Conservation (phyloP, 2,888 invertebrate species). For the Tinea trinotella region DNA sequence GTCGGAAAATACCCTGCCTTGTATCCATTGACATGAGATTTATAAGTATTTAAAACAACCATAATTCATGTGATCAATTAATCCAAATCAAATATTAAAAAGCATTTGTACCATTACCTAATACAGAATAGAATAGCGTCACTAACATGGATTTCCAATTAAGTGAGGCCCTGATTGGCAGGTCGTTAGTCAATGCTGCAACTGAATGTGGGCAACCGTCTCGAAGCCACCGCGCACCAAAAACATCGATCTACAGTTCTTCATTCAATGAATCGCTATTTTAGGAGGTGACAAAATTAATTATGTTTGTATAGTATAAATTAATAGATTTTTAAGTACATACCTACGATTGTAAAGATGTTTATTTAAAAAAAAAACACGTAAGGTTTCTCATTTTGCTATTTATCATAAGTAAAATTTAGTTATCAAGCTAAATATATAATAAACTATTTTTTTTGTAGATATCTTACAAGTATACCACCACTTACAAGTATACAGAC, state of each 20-base stretch:
- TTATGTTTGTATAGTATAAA: neutral
- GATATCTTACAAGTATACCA: too few relatives aligned
- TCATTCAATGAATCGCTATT: slow-evolving; percentile 19
- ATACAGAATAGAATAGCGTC: slow-evolving; percentile 48
- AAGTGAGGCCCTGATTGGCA: slow-evolving; percentile 70
- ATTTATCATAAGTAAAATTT: too few relatives aligned
- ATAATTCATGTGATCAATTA: too few relatives aligned
- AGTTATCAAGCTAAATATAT: too few relatives aligned
- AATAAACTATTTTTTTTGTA: too few relatives aligned
- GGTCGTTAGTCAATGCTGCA: slow-evolving; percentile 66
- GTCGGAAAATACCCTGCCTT: too few relatives aligned
- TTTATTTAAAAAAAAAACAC: too few relatives aligned
- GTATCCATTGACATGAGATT: too few relatives aligned
- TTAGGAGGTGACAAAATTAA: slow-evolving; percentile 9
- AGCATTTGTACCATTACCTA: slow-evolving; percentile 57
- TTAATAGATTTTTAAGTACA: slow-evolving; percentile 12
- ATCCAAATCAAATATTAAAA: neutral
- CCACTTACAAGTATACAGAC: too few relatives aligned
- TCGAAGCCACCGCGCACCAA: slow-evolving; percentile 18
- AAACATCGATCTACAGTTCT: slow-evolving; percentile 14
- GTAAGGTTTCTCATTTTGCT: too few relatives aligned
- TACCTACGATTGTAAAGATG: too few relatives aligned
- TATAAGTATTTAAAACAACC: slow-evolving; percentile 46
- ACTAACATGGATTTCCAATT: slow-evolving; percentile 73
- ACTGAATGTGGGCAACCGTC: slow-evolving; percentile 50